Base-by-base conservation (phyloP, 1,140 invertebrate genomes). In the Melitaea cinxia region DNA sequence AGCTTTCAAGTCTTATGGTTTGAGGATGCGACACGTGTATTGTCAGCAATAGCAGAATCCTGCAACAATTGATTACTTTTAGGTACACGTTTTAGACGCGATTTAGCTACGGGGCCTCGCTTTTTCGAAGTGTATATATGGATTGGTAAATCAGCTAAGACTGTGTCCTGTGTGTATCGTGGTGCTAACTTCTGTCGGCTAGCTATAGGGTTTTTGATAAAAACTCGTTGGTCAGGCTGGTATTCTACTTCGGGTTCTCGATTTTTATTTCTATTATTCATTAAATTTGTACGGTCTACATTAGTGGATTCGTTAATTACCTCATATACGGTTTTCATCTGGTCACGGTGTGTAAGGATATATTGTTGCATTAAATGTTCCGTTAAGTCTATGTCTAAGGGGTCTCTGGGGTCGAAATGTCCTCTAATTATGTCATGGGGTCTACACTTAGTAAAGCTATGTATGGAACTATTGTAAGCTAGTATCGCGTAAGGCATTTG, bases 51-150 rank as follows among this genome's bases (percentile, higher is more conserved):
- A 45, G 14, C 5, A 19, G 30, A 33, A 12, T 35, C 53, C 63
- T 72, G 66, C 14, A 65, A 68, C 54, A 74, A 72, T 45, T 37
- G 37, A 10, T 37, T 21, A n/a, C 30, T 66, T 19, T 72, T 74
- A 66, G 60, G 54, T 37, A 58, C 26, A 21, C 75, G 61, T 42
- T 77, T 75, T 1, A 72, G 50, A 0, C 61, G 49, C 15, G 59
- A 65, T 33, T 75, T 75, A 7, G 71, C 59, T 33, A 73, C 45
- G 14, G 53, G 65, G 1, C 69, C 61, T 17, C 42, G 39, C 50
- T 78, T 73, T 53, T 67, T 75, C 0, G 53, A 60, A 0, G 70
- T 73, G n/a, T 78, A 75, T 19, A 73, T 75, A 39, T 77, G 67
- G 4, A 72, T 72, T 17, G 70, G 72, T 7, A 78, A 49, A 42